Evolutionary conservation across 30 jellyfish, hydroid and myxozoan genomes (phyloP).

Genomic region (Nemopilema nomurai): DNA sequence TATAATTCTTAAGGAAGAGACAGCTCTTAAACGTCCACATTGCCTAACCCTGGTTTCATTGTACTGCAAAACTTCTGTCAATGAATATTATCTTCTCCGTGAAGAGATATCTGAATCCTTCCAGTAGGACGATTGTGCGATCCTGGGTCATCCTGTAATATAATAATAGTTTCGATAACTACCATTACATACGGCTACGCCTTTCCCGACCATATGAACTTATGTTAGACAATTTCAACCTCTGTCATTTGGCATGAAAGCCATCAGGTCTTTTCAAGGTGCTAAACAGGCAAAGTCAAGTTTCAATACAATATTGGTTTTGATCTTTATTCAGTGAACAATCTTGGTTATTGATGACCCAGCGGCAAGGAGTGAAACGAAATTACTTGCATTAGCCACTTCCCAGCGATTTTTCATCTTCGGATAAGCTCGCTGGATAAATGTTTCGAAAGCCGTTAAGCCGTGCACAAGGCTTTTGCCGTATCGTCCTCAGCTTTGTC

Average conservation of each 20-base stretch:
- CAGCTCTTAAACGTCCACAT: too few relatives aligned
- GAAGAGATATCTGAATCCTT: not conserved
- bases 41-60: too few relatives aligned
- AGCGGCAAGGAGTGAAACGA: conserved; percentile 34
- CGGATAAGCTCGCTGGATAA: conserved; percentile 41
- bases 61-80: not conserved
- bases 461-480: conserved; percentile 17
- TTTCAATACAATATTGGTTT: not conserved
- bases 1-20: too few relatives aligned
- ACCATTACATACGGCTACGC: not conserved
- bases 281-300: not conserved
- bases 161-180: not conserved
- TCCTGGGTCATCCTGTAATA: not conserved
- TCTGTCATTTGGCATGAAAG: not conserved
- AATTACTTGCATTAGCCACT: conserved; percentile 39
- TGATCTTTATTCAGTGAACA: not conserved
- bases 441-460: conserved; percentile 30
- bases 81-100: not conserved
- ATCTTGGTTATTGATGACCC: conserved; percentile 16
- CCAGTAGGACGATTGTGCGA: not conserved
- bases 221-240: too few relatives aligned
- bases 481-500: conserved; percentile 45
- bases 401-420: conserved; percentile 54
- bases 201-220: not conserved
- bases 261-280: not conserved